Conservation (phyloP, 2,113 vertebrate genomes). For the Tupaia tana region DNA sequence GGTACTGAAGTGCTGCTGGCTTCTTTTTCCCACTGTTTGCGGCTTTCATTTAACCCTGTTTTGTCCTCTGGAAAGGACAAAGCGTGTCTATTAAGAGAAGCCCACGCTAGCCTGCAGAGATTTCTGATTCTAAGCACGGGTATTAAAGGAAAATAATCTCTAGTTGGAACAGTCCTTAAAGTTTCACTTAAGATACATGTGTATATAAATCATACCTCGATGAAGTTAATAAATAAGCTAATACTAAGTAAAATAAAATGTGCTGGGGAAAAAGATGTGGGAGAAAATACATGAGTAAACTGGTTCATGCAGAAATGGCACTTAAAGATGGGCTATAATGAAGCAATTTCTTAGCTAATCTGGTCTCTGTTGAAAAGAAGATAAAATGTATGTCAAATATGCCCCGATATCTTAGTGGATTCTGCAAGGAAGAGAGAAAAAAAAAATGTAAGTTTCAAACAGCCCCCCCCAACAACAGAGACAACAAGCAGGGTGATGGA, state of each 20-base stretch:
- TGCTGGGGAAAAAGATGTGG: neutral
- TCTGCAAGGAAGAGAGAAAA: conserved; percentile 7
- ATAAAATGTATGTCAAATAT: neutral
- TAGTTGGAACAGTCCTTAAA: neutral
- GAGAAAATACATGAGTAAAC: neutral
- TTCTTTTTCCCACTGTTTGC: neutral
- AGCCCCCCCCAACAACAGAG: neutral
- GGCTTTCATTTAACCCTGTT: conserved; percentile 33
- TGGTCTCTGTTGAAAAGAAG: neutral
- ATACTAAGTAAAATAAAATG: conserved; percentile 13
- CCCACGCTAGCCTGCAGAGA: neutral
- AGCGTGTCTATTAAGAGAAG: conserved; percentile 13
- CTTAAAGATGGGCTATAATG: neutral
- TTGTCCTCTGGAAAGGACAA: conserved; percentile 1
- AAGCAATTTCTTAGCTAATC: neutral
- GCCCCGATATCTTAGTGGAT: neutral
- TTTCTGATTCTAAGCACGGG: neutral
- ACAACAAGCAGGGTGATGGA: neutral
- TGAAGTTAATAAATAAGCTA: neutral
- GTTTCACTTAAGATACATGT: neutral
- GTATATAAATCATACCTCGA: neutral
- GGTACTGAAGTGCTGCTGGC: neutral
- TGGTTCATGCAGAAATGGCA: neutral
- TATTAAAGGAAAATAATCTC: neutral
- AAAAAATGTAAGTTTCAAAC: conserved; percentile 37